Conservation (phyloP, 2,888 invertebrate species). For the Linnaemya vulpina region DNA sequence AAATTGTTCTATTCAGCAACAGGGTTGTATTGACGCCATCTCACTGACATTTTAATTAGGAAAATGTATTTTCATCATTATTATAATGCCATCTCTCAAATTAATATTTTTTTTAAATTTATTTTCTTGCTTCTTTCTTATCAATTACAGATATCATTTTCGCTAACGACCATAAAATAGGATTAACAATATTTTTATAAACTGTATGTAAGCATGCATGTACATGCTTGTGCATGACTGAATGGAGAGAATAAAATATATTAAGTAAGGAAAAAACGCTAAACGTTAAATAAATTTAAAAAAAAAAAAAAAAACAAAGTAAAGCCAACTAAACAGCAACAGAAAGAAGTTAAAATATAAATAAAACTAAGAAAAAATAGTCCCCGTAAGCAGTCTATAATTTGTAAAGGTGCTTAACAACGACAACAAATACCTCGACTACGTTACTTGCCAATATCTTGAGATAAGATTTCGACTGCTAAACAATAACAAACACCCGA, state of each 20-base stretch:
- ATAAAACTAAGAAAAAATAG: not conserved
- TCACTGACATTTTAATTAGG: not conserved
- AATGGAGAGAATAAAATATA: slow-evolving; percentile 70
- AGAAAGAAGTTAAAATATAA: not conserved
- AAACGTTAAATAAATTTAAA: slow-evolving; percentile 7
- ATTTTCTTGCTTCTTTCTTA: slow-evolving; percentile 62
- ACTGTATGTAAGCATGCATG: not conserved
- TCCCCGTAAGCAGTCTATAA: slow-evolving; percentile 25
- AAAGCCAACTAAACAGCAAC: slow-evolving; percentile 10
- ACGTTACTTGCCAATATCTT: slow-evolving; percentile 55
- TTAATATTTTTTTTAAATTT: slow-evolving; percentile 27
- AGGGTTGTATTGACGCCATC: no score
- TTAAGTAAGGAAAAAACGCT: slow-evolving; percentile 21
- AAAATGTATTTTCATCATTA: not conserved
- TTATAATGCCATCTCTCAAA: not conserved
- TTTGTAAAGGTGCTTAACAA: slow-evolving; percentile 57
- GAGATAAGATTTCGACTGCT: slow-evolving; percentile 36
- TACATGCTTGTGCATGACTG: slow-evolving; percentile 55
- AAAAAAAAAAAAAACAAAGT: slow-evolving; percentile 20
- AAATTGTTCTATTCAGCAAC: no score
- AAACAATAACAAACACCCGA: slow-evolving; percentile 6
- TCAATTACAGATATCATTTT: slow-evolving; percentile 79
- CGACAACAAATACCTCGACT: slow-evolving; percentile 50
- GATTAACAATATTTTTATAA: slow-evolving; percentile 72
- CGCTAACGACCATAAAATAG: slow-evolving; percentile 73